phyloP scores from a whole-genome alignment of 1,140 invertebrate genomes.

The Panagrolaimus sp. region DNA sequence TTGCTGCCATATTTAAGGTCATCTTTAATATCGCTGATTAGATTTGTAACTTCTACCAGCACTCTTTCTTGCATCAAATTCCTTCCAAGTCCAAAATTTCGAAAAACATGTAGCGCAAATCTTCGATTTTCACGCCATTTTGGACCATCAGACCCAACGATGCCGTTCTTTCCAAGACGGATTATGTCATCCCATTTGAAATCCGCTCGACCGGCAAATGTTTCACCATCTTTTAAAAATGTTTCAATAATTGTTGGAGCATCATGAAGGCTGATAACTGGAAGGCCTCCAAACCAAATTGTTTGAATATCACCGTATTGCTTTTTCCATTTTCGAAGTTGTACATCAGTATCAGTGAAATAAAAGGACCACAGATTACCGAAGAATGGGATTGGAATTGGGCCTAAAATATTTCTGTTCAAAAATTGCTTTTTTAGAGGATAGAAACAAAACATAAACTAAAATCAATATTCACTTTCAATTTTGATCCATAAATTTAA shows the following conservation, averaged over 20 bases:
- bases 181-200: not conserved
- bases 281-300: constrained; percentile 18
- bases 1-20: not conserved
- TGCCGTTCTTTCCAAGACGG: constrained; percentile 9
- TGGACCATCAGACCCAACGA: constrained; percentile 21
- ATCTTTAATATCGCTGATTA: constrained; percentile 12
- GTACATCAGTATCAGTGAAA: not conserved
- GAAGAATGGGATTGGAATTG: not conserved
- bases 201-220: not conserved
- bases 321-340: constrained; percentile 15
- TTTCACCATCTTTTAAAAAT: constrained; percentile 24
- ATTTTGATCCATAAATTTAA: too few species aligned
- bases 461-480: too few species aligned
- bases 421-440: too few species aligned
- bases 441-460: too few species aligned
- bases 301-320: constrained; percentile 27
- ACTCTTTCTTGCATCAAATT: constrained; percentile 38
- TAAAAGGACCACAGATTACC: not conserved
- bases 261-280: constrained; percentile 19
- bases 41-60: constrained; percentile 14
- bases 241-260: constrained; percentile 18
- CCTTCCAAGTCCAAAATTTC: constrained; percentile 38
- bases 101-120: constrained; percentile 35
- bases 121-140: constrained; percentile 35
- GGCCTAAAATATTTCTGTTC: not conserved